A percentile compares a stretch with the other conserved stretches of the same genome.
Evolutionary conservation across 2,113 vertebrate species (phyloP).

Genomic region (Myotis yumanensis): DNA sequence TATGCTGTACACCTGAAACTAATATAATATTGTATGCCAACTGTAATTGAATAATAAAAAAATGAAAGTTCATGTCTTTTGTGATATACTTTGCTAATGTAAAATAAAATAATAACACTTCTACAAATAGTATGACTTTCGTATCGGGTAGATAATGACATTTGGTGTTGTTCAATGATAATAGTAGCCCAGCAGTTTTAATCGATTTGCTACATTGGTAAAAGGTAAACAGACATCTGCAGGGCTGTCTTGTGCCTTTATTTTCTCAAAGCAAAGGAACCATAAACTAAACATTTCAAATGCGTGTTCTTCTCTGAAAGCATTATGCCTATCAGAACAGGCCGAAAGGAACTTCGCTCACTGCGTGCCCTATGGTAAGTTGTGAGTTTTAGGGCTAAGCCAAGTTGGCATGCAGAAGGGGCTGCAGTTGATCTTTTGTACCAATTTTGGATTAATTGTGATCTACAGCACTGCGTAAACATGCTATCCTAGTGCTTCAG

Average conservation of each 20-base stretch:
- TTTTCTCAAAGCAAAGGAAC: slow-evolving; percentile 77
- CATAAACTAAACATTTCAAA: slow-evolving; percentile 79
- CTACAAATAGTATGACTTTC: slow-evolving; percentile 41
- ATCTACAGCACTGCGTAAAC: slow-evolving; percentile 97
- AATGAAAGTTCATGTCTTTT: slow-evolving; percentile 51
- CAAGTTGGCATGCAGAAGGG: slow-evolving; percentile 89
- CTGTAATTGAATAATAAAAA: background rate
- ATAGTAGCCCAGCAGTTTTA: slow-evolving; percentile 41
- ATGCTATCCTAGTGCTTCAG: slow-evolving; percentile 92
- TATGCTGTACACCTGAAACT: background rate
- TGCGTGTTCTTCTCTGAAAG: slow-evolving; percentile 75
- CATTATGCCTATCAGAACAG: slow-evolving; percentile 80
- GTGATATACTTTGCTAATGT: slow-evolving; percentile 38
- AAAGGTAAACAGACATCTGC: slow-evolving; percentile 55
- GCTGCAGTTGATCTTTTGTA: slow-evolving; percentile 99
- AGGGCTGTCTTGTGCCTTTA: slow-evolving; percentile 62
- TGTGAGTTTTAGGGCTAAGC: slow-evolving; percentile 92
- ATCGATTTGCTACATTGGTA: slow-evolving; percentile 61
- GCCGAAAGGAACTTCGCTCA: slow-evolving; percentile 83
- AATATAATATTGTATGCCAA: no score
- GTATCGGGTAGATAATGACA: slow-evolving; percentile 63
- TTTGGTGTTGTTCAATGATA: slow-evolving; percentile 51
- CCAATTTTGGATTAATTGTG: slow-evolving; percentile 99
- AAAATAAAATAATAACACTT: background rate
- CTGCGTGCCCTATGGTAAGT: slow-evolving; percentile 89